phyloP scores from a whole-genome alignment of 2,888 invertebrate genomes.

The Rotaria magnacalcarata region DNA sequence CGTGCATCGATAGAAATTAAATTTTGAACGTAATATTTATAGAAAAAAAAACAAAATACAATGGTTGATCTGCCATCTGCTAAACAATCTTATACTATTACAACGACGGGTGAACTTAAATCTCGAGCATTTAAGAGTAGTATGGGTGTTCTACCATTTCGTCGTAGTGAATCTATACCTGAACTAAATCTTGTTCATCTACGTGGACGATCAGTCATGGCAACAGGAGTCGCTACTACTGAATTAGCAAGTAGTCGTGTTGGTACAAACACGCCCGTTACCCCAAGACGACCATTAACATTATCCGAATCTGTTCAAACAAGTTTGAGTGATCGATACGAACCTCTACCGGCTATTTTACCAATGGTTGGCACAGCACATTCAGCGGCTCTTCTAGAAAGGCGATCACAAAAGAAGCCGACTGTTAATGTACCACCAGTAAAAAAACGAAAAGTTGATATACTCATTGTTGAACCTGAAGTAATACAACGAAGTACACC shows the following conservation, averaged over 20 bases:
- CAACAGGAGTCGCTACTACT: not conserved
- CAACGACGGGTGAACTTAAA: not conserved
- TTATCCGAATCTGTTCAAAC: not conserved
- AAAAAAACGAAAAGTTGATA: not conserved
- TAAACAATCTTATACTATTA: not conserved
- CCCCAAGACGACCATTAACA: not conserved
- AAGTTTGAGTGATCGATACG: not conserved
- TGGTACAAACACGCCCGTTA: not conserved
- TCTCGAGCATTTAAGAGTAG: constrained; percentile 26
- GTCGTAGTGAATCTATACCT: constrained; percentile 22
- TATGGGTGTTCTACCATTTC: constrained; percentile 24
- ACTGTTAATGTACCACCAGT: not conserved
- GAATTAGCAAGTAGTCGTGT: not conserved
- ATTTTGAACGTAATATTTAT: not conserved
- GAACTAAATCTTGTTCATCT: constrained; percentile 34
- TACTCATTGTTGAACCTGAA: not conserved
- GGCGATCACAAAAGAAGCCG: constrained; percentile 39
- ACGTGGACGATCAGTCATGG: constrained; percentile 16
- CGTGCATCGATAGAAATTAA: not conserved
- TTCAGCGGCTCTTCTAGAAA: constrained; percentile 35
- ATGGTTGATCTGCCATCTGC: not conserved
- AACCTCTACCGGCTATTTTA: constrained; percentile 43
- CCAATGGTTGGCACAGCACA: constrained; percentile 38
- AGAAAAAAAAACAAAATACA: not conserved
- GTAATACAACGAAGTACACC: not conserved